Evolutionary conservation across 35 echinoderm and acorn worm species (phyloP).

Genomic region (Ophioderma brevispina): DNA sequence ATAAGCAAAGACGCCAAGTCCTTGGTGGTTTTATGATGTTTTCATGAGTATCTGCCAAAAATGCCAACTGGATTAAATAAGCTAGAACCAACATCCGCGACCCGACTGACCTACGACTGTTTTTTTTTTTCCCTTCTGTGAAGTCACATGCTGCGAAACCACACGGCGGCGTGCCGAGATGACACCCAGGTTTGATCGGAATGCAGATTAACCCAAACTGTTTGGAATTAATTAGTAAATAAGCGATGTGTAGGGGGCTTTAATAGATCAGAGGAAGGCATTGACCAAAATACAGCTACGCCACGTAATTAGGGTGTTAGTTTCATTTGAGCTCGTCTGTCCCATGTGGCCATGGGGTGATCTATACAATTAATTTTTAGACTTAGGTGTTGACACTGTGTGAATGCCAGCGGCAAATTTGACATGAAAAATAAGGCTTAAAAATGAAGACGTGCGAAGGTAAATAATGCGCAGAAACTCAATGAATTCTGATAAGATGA

Average conservation of each 20-base stretch:
- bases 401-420: not conserved
- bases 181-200: not conserved
- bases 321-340: not conserved
- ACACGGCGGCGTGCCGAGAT: not conserved
- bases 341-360: not conserved
- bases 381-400: not conserved
- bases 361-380: conserved; percentile 10
- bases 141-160: not conserved
- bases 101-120: not conserved
- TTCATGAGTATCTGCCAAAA: not conserved
- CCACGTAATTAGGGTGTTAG: conserved; percentile 2
- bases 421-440: not conserved
- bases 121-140: not conserved
- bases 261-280: not conserved
- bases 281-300: not conserved
- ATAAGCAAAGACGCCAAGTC: not conserved
- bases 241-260: not conserved
- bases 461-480: not conserved
- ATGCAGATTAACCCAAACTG: conserved; percentile 6
- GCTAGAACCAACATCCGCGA: not conserved
- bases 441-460: not conserved
- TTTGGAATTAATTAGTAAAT: conserved; percentile 12
- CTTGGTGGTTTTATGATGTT: not conserved
- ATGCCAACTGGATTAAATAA: not conserved
- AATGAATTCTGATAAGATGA: conserved; percentile 6